Base-by-base conservation (phyloP, 2,888 invertebrate genomes). In the Netelia melanura region DNA sequence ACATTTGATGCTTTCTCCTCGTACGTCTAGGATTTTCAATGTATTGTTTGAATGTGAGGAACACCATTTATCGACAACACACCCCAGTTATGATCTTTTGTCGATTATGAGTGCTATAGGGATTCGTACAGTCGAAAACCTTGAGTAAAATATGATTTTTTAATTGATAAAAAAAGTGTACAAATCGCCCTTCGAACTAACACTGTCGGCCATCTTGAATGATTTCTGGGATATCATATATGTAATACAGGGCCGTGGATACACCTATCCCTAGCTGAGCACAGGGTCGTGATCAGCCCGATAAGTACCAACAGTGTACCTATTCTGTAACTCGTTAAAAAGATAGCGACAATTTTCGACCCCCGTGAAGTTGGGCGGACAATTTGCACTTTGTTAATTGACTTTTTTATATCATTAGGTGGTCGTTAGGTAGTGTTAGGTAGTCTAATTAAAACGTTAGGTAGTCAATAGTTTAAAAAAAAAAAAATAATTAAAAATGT, bases 1-100 rank as follows among this genome's bases (percentile, higher is more conserved):
- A 86, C 88, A 87, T 89, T 75, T 86, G 48, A 56, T 71, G n/a
- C 23, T 30, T 58, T 52, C 54, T n/a, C 10, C 38, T 52, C 43
- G 23, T 38, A 54, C 21, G 11, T 6, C 17, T 5, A 30, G 21
- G 21, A 58, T 71, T 54, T 62, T 43, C 54, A n/a, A n/a, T 71
- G 58, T 61, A 30, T 11, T 30, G 25, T 30, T 30, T 62, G 3
- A 25, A 11, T 62, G 30, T 30, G 25, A 30, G 62, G 10, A 30
- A 30, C 25, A 11, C 14, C 25, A 30, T 30, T 58, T 10, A 21
- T 17, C 8, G 58, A 58, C 23, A 58, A 10, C 23, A 21, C 21
- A 58, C 17, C 21, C 9, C 48, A 14, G 48, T 48, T 48, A 48
- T 14, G 38, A 48, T 48, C 48, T 48, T 14, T 14, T 14, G 10